A percentile compares a stretch with the other conserved stretches of the same genome.
These are phyloP conservation scores for Toxotes jaculatrix DNA, from an alignment of 2,113 vertebrate species.

Conservation along the genomic window DNA sequence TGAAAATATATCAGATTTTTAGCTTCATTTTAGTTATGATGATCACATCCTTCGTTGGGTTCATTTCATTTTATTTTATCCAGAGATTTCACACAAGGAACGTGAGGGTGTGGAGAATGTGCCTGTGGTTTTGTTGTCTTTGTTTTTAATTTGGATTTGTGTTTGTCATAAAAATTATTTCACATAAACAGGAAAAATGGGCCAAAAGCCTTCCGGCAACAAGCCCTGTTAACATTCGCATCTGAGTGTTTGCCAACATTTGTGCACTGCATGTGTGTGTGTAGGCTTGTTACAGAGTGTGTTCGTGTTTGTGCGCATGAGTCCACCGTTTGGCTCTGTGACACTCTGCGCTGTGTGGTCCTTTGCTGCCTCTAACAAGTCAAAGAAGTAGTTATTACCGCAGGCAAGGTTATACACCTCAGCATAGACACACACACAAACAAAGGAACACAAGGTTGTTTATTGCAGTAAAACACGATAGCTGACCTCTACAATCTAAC, in stretches of 20 bases:
- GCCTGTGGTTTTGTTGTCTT: constrained; percentile 15
- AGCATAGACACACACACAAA: constrained; percentile 10
- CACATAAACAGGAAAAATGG: constrained; percentile 8
- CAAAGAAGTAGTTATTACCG: constrained; percentile 37
- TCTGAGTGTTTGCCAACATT: constrained; percentile 14
- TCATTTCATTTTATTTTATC: background rate
- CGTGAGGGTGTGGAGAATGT: background rate
- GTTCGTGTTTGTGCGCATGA: background rate
- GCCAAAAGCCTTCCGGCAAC: constrained; percentile 35
- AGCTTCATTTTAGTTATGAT: background rate
- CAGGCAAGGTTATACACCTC: constrained; percentile 47
- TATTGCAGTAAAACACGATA: constrained; percentile 39
- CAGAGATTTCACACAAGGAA: constrained; percentile 1
- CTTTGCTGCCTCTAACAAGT: constrained; percentile 33
- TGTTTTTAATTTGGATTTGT: constrained; percentile 27
- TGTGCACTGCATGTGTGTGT: background rate
- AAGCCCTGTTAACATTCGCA: constrained; percentile 11
- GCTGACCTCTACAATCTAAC: constrained; percentile 29
- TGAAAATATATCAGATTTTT: background rate
- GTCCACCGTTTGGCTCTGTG: constrained; percentile 23
- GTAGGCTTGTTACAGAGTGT: constrained; percentile 1
- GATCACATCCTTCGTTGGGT: background rate
- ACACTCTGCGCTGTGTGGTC: constrained; percentile 3
- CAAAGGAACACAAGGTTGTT: constrained; percentile 37
- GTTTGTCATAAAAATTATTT: constrained; percentile 27